These are phyloP conservation scores for Nestor notabilis DNA, from an alignment of 2,113 vertebrate species.

Conservation along the genomic window DNA sequence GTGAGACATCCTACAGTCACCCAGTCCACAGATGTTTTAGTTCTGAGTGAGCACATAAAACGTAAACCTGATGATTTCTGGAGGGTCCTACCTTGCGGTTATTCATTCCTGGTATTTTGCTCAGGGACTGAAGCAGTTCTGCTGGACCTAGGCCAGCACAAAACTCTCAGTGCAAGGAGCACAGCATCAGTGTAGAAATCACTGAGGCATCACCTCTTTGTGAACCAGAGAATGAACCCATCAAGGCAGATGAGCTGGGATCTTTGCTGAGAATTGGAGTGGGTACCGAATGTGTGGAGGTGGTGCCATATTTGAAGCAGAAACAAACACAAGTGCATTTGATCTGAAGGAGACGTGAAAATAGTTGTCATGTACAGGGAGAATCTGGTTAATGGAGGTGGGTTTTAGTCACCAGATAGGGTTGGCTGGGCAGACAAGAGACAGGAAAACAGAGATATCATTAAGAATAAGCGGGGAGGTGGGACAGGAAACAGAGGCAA, in stretches of 20 bases:
- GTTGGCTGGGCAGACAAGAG: neutral
- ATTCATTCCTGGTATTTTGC: neutral
- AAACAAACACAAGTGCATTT: neutral
- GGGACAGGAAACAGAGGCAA: neutral
- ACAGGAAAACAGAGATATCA: neutral
- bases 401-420: neutral
- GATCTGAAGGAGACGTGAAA: neutral
- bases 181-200: neutral
- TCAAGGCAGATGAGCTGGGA: neutral
- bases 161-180: neutral
- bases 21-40: neutral
- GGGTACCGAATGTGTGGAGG: no score
- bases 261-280: neutral
- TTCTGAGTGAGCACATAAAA: neutral
- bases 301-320: neutral
- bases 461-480: neutral
- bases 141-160: neutral
- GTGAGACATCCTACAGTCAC: neutral
- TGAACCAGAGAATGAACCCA: neutral
- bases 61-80: neutral
- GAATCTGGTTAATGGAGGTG: neutral
- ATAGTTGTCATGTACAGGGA: neutral
- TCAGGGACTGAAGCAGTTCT: neutral
- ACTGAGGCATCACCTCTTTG: neutral
- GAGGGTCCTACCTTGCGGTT: neutral